Evolutionary conservation across 1,140 invertebrate species (phyloP).

Genomic region (Gryllus bimaculatus): DNA sequence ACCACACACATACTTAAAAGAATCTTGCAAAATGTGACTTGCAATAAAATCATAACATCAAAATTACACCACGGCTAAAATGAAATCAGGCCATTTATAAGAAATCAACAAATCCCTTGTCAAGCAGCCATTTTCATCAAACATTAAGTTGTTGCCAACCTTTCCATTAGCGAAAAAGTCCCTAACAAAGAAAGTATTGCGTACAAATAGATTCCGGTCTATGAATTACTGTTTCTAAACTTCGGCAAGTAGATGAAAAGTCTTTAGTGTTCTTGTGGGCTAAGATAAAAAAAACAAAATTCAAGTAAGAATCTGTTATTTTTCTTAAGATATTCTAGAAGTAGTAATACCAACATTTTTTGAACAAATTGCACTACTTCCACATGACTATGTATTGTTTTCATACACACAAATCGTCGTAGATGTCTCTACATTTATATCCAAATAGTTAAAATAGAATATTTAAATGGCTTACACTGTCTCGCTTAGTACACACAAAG

Average conservation of each 20-base stretch:
- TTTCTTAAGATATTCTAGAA: background rate
- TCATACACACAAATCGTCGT: background rate
- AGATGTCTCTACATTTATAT: background rate
- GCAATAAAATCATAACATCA: background rate
- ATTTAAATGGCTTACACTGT: background rate
- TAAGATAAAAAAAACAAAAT: too few species aligned
- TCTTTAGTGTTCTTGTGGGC: too few species aligned
- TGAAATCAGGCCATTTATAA: constrained; percentile 6
- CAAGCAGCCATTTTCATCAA: constrained; percentile 12
- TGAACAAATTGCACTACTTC: background rate
- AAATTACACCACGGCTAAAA: background rate
- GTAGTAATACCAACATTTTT: background rate
- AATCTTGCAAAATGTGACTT: background rate
- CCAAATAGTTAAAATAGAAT: background rate
- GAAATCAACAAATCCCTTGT: constrained; percentile 14
- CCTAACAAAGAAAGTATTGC: background rate
- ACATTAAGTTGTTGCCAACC: background rate
- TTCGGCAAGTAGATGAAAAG: too few species aligned
- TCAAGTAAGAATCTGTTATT: background rate
- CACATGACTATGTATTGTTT: background rate
- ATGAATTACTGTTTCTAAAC: too few species aligned
- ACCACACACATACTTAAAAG: background rate
- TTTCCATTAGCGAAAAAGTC: background rate
- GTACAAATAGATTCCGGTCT: background rate
- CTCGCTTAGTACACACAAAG: background rate